Evolutionary conservation across 1,140 invertebrate species (phyloP), one percentile per base, ranked within the genome.

Genomic region (Mercenaria mercenaria): DNA sequence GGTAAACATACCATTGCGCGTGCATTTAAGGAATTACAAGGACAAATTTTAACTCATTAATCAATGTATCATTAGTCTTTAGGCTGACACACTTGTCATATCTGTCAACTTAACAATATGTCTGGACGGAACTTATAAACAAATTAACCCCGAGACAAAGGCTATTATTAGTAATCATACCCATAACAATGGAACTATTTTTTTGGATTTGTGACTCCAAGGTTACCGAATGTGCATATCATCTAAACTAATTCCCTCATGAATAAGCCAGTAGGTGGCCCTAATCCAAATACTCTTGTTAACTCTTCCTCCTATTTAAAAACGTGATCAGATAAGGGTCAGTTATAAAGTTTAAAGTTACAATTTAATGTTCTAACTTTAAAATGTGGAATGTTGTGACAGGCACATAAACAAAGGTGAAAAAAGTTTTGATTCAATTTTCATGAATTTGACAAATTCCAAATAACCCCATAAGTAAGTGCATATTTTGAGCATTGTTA

Each of bases 321-420:
- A 43, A 47, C 18, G 41, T 50, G n/a, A 41, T 43, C 72, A n/a
- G 72, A 76, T 76, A 76, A 76, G 72, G 26, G 72, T 43, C n/a
- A 50, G 41, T 50, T 50, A 41, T 47, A 56, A 23, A 47, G 77
- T 34, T 34, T 50, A 47, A 43, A 29, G 64, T 81, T 81, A 81
- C 79, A 34, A 61, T 81, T 64, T 81, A 86, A 34, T 43, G 26
- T 72, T 52, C 29, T 56, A 39, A 72, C 18, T 72, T 37, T 26
- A 67, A 72, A 43, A 26, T 23, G 52, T 34, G 79, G 52, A 81
- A 81, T 64, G 29, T 64, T 6, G 59, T 81, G 79, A 29, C 79
- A 61, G 56, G 32, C 59, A 81, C 79, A 26, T 6, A 37, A 47
- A 77, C 41, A 77, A 47, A 34, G 20, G 26, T 32, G 15, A 64